Evolutionary conservation across 2,113 vertebrate genomes (phyloP), one percentile per base, ranked within the genome.

Genomic region (Emberiza fucata): DNA sequence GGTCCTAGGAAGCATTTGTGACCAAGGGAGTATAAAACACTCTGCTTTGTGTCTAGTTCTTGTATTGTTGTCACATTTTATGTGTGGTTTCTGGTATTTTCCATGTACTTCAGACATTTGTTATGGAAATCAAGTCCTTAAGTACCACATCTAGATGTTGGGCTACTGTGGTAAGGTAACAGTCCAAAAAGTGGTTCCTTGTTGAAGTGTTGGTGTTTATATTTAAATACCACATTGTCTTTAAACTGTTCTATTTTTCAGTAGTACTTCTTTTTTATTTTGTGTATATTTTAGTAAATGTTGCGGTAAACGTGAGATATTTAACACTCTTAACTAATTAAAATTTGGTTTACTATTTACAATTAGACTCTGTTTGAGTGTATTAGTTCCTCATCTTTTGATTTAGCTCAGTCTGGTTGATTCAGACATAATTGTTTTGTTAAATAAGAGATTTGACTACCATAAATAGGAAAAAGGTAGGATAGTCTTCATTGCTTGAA

Each of bases 341-440:
- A 96, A 95, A 92, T 95, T 94, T 77, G 59, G 71, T 79, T 90
- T 93, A 65, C 59, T 97, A 68, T 95, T 97, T 97, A 90, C 75
- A 95, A 24, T 96, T 94, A 95, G 95, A 95, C 78, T 96, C 83
- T 93, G 91, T 97, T 97, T 92, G 96, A 90, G 91, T 97, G 92
- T 93, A 94, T 97, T 96, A 91, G 72, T 95, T 71, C 68, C 75
- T 95, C 92, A 92, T 68, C 75, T 94, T 97, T 95, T 96, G 91
- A 89, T 97, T 98, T 97, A 97, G 73, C 94, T 96, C 88, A 94
- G 78, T 97, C 76, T 97, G 89, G 90, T 96, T 56, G 96, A 95
- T 98, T 97, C 97, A 97, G 96, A 96, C 53, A 79, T 83, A 94
- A 81, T 95, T 97, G 97, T 97, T 98, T 91, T 97, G 85, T 97